These are phyloP conservation scores for Verasper variegatus DNA, from an alignment of 2,113 vertebrate genomes.

Conservation along the genomic window DNA sequence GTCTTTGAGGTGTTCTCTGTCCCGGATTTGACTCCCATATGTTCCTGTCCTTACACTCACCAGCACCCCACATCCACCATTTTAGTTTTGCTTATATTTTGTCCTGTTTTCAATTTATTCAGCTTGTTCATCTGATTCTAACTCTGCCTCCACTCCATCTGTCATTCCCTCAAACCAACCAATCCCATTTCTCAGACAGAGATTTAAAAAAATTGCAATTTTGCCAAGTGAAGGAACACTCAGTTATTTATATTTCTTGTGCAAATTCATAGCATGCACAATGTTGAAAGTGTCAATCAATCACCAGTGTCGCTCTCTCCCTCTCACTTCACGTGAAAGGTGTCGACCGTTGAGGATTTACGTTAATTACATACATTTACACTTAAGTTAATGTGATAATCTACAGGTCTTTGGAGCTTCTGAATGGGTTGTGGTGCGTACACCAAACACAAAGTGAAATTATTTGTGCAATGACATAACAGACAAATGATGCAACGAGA, in stretches of 20 bases:
- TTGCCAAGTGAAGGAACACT: no score
- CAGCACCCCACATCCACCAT: background rate
- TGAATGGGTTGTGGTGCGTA: no score
- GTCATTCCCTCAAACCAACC: background rate
- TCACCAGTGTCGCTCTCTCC: background rate
- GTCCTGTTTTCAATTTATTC: slow-evolving; percentile 18
- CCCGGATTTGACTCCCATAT: slow-evolving; percentile 9
- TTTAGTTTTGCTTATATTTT: slow-evolving; percentile 4
- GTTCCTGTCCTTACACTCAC: background rate
- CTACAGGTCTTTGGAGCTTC: no score
- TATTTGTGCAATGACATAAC: no score
- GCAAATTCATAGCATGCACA: no score
- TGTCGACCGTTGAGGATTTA: background rate
- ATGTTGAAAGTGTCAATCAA: background rate
- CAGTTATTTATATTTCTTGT: no score
- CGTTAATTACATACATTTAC: background rate
- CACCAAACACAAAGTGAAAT: no score
- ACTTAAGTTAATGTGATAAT: background rate
- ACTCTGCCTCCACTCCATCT: background rate
- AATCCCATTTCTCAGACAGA: background rate
- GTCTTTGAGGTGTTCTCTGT: slow-evolving; percentile 35
- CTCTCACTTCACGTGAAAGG: background rate
- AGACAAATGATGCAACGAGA: no score
- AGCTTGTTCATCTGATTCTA: slow-evolving; percentile 12
- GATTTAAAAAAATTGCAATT: background rate